phyloP scores from a whole-genome alignment of 2,113 vertebrate genomes.

The Miniopterus natalensis region DNA sequence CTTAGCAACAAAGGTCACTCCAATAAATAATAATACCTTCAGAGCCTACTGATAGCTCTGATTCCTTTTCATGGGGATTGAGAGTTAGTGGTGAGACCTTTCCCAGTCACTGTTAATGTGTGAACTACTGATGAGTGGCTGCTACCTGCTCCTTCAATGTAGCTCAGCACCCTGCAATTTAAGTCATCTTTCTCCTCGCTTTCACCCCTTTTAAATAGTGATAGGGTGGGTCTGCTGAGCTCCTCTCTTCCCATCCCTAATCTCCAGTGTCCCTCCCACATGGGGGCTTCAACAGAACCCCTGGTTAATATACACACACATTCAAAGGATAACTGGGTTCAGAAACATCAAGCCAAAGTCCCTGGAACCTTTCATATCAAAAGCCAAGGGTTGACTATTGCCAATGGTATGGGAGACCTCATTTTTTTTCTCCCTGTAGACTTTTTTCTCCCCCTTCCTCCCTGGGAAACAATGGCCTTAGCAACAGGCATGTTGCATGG shows the following conservation, averaged over 20 bases:
- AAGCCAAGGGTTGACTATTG: not conserved
- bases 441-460: not conserved
- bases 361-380: not conserved
- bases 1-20: constrained; percentile 84
- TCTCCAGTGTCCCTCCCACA: not conserved
- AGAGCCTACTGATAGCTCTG: constrained; percentile 71
- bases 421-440: not conserved
- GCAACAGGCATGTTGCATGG: not conserved
- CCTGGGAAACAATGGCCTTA: not conserved
- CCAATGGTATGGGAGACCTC: not conserved
- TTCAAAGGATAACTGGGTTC: not conserved
- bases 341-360: not conserved
- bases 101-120: not conserved
- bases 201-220: not conserved
- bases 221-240: not conserved
- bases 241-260: not conserved
- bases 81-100: constrained; percentile 52
- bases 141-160: not conserved
- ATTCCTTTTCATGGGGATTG: constrained; percentile 65
- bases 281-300: not conserved
- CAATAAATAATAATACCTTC: constrained; percentile 80
- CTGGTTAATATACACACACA: not conserved
- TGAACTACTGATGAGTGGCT: constrained; percentile 48
- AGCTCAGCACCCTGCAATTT: not conserved
- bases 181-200: not conserved